These are phyloP conservation scores for Bombus picipes DNA, from an alignment of 1,140 invertebrate species.

Conservation along the genomic window DNA sequence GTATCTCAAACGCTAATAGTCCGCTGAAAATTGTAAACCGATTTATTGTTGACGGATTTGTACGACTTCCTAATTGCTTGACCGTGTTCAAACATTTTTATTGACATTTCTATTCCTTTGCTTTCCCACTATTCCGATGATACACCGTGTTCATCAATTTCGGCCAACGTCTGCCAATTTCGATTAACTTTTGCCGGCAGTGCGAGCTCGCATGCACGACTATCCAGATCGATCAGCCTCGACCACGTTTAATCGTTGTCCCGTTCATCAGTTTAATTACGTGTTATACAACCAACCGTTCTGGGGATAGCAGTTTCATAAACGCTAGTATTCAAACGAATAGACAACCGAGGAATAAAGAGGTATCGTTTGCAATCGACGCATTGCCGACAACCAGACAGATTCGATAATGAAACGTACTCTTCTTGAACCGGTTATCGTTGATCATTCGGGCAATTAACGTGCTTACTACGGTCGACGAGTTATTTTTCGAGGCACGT, in stretches of 20 bases:
- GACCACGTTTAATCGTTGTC: not conserved
- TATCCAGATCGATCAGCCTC: not conserved
- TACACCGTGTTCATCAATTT: not conserved
- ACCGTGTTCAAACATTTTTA: not conserved
- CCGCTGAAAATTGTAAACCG: not conserved
- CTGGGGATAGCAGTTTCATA: conserved; percentile 21
- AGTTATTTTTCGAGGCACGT: not conserved
- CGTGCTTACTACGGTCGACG: not conserved
- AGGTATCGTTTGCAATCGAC: conserved; percentile 6
- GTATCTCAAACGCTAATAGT: too few species aligned
- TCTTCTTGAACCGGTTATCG: not conserved
- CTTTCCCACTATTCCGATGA: not conserved
- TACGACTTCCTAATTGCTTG: not conserved
- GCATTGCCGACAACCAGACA: not conserved
- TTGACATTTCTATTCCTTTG: not conserved
- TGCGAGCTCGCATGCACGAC: not conserved
- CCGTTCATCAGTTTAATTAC: conserved; percentile 28
- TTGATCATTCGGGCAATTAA: conserved; percentile 5
- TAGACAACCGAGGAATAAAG: not conserved
- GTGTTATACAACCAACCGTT: conserved; percentile 4
- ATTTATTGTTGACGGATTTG: not conserved
- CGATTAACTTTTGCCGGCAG: conserved; percentile 12
- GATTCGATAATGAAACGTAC: conserved; percentile 28
- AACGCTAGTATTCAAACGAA: not conserved
- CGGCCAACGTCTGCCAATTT: conserved; percentile 1